Evolutionary conservation across 2,797 vertebrate species (phyloP).

Genomic region (Astyanax mexicanus): DNA sequence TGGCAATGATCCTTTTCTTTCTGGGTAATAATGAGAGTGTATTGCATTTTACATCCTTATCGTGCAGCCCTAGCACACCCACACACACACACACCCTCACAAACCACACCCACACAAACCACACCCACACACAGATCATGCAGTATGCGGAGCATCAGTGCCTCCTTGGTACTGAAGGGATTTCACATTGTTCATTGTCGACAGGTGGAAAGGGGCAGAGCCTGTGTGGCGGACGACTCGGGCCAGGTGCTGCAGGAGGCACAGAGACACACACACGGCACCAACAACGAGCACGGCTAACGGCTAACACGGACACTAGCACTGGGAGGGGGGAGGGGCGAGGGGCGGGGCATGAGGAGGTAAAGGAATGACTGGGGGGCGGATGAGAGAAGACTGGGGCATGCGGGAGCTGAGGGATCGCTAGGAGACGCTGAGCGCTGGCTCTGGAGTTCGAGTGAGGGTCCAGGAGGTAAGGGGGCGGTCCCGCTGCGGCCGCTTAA

Average conservation of each 20-base stretch:
- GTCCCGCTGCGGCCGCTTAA: constrained; percentile 56
- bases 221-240: constrained; percentile 56
- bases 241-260: constrained; percentile 71
- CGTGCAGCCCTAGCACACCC: background rate
- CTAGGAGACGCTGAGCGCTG: background rate
- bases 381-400: constrained; percentile 57
- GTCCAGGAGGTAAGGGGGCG: constrained; percentile 29
- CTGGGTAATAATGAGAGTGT: too few species aligned
- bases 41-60: too few species aligned
- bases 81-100: constrained; percentile 43
- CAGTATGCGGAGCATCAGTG: constrained; percentile 75
- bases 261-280: constrained; percentile 66
- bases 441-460: constrained; percentile 6
- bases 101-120: constrained; percentile 10
- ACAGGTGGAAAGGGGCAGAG: background rate
- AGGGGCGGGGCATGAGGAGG: constrained; percentile 46
- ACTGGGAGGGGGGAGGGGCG: constrained; percentile 50
- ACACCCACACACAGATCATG: constrained; percentile 62
- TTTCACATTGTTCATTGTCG: too few species aligned
- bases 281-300: constrained; percentile 57
- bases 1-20: too few species aligned
- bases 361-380: constrained; percentile 61
- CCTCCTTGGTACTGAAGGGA: constrained; percentile 66
- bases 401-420: constrained; percentile 54
- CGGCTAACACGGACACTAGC: constrained; percentile 72